Evolutionary conservation across 2,888 invertebrate genomes (phyloP).

Genomic region (Teleiodes luculella): DNA sequence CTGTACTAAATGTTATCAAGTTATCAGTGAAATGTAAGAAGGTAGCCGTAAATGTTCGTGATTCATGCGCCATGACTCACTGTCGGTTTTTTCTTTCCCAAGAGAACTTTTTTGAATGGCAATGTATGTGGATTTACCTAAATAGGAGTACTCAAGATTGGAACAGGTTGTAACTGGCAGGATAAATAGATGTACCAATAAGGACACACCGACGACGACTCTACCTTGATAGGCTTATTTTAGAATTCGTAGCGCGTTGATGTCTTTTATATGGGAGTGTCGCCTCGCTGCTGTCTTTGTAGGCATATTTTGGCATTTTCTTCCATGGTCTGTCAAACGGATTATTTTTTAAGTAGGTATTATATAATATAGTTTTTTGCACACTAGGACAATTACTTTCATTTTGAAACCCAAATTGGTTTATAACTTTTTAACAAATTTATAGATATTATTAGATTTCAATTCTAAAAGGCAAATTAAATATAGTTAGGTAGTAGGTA

Average conservation of each 20-base stretch:
- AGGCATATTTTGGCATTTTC: no score
- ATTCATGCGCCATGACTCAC: constrained; percentile 51
- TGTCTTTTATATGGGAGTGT: constrained; percentile 26
- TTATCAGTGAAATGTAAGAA: constrained; percentile 56
- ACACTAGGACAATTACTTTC: no score
- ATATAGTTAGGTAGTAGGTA: no score
- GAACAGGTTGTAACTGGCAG: constrained; percentile 5
- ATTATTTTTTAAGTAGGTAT: no score
- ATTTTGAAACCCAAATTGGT: no score
- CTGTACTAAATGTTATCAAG: constrained; percentile 45
- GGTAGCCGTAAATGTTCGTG: constrained; percentile 52
- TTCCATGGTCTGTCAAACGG: no score
- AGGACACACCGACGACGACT: background rate
- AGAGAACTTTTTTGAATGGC: constrained; percentile 4
- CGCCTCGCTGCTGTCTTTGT: no score
- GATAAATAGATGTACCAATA: background rate
- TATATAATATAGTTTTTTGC: no score
- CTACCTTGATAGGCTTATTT: background rate
- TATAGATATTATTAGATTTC: no score
- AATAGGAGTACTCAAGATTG: background rate
- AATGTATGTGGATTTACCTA: constrained; percentile 2
- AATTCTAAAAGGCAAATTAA: no score
- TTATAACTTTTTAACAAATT: no score
- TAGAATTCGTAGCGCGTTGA: constrained; percentile 25
- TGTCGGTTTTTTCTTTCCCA: constrained; percentile 33